These are phyloP conservation scores for Oenanthe melanoleuca DNA, from an alignment of 2,113 vertebrate genomes.

Conservation along the genomic window DNA sequence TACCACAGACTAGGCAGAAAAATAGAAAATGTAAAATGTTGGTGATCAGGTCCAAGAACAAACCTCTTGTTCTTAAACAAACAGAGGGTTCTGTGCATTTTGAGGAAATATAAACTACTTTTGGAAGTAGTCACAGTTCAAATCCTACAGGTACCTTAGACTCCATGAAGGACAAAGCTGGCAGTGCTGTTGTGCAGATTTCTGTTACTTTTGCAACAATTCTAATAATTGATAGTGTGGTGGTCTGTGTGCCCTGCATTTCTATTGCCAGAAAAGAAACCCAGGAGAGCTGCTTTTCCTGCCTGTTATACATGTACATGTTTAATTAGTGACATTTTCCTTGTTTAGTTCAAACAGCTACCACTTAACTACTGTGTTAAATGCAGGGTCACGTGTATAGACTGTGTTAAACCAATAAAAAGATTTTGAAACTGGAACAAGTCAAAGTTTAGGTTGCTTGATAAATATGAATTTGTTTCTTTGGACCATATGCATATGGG, in stretches of 20 bases:
- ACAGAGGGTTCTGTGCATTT: not conserved
- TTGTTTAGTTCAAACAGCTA: not conserved
- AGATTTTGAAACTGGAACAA: not conserved
- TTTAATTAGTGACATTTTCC: not conserved
- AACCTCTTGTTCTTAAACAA: not conserved
- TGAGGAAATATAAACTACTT: not conserved
- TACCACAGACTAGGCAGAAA: not conserved
- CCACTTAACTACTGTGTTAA: not conserved
- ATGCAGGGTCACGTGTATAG: too few species aligned
- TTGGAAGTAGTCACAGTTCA: not conserved
- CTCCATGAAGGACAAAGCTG: not conserved
- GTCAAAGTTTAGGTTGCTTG: not conserved
- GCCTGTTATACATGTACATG: not conserved
- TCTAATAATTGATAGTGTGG: fast-evolving
- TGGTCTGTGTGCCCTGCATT: not conserved
- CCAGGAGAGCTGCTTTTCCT: not conserved
- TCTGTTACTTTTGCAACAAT: not conserved
- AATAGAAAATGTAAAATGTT: not conserved
- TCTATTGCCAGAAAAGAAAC: not conserved
- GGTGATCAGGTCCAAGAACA: not conserved
- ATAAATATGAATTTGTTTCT: not conserved
- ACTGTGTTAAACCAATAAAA: not conserved
- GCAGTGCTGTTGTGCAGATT: not conserved
- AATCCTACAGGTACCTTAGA: not conserved
- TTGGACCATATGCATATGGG: not conserved